Evolutionary conservation across 2,113 vertebrate species (phyloP).

Genomic region (Sphaerodactylus townsendi): DNA sequence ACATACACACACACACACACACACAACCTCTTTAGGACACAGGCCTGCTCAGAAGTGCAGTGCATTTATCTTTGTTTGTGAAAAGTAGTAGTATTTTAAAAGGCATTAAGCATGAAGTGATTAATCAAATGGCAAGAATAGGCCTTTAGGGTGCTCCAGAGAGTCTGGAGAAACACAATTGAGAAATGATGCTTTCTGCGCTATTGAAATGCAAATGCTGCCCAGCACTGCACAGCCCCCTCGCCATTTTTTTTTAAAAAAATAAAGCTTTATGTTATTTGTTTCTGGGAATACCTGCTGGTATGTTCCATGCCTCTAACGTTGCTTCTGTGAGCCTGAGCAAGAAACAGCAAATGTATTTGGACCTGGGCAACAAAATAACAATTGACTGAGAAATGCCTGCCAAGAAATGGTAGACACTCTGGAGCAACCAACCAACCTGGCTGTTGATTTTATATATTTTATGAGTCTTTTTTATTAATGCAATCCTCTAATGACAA

Average conservation of each 20-base stretch:
- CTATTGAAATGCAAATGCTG: slow-evolving; percentile 68
- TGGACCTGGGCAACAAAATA: background rate
- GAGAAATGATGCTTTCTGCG: slow-evolving; percentile 51
- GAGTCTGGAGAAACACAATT: slow-evolving; percentile 49
- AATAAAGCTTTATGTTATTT: slow-evolving; percentile 19
- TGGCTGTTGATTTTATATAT: background rate
- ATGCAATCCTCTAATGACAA: slow-evolving; percentile 18
- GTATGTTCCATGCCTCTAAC: slow-evolving; percentile 10
- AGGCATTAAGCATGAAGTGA: slow-evolving; percentile 45
- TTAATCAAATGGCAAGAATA: slow-evolving; percentile 66
- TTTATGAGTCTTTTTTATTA: slow-evolving; percentile 26
- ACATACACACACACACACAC: too few relatives aligned
- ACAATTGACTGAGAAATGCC: slow-evolving; percentile 18
- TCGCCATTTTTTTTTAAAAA: slow-evolving; percentile 16
- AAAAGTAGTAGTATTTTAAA: slow-evolving; percentile 53
- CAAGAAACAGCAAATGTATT: slow-evolving; percentile 10
- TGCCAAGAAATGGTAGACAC: background rate
- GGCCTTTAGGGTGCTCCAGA: slow-evolving; percentile 42
- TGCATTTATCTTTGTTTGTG: slow-evolving; percentile 39
- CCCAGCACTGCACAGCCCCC: slow-evolving; percentile 25
- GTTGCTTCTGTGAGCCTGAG: background rate
- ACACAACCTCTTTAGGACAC: slow-evolving; percentile 23
- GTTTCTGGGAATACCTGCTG: slow-evolving; percentile 45
- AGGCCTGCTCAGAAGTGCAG: slow-evolving; percentile 37
- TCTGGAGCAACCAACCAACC: background rate